A percentile compares a stretch with the other conserved stretches of the same genome.
These are phyloP conservation scores for Pygocentrus nattereri DNA, from an alignment of 2,797 vertebrate species.

Conservation along the genomic window DNA sequence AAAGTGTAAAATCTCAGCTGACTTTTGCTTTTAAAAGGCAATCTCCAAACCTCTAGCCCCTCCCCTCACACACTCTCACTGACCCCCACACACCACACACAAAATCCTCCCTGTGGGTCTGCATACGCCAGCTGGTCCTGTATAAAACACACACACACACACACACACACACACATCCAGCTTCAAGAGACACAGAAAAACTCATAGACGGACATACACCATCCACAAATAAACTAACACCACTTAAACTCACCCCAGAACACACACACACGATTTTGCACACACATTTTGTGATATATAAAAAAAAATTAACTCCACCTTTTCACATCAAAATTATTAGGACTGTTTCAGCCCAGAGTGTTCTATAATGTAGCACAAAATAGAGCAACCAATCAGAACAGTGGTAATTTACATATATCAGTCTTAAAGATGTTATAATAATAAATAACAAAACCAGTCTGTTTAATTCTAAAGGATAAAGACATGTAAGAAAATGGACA, in stretches of 20 bases:
- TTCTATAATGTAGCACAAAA: too few species aligned
- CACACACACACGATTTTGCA: background rate
- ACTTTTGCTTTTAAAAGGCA: constrained; percentile 43
- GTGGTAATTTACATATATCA: too few species aligned
- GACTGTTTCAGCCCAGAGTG: too few species aligned
- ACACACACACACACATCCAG: constrained; percentile 18
- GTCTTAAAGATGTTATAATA: too few species aligned
- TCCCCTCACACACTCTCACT: constrained; percentile 48
- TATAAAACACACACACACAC: constrained; percentile 44
- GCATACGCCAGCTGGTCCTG: constrained; percentile 53
- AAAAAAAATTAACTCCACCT: too few species aligned
- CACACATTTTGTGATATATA: background rate
- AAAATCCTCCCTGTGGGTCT: constrained; percentile 60
- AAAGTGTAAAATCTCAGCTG: constrained; percentile 23
- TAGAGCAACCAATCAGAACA: too few species aligned
- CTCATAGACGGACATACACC: constrained; percentile 36
- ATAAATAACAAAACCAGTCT: too few species aligned
- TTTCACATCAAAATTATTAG: too few species aligned
- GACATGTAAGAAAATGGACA: too few species aligned
- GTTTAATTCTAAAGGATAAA: too few species aligned
- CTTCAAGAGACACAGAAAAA: constrained; percentile 47
- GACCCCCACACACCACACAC: constrained; percentile 37
- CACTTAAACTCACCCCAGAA: constrained; percentile 36
- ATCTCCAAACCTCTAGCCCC: constrained; percentile 25
- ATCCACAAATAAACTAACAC: constrained; percentile 30